Conservation (phyloP, 2,888 invertebrate genomes). For the Hermaeophaga mercurialis region DNA sequence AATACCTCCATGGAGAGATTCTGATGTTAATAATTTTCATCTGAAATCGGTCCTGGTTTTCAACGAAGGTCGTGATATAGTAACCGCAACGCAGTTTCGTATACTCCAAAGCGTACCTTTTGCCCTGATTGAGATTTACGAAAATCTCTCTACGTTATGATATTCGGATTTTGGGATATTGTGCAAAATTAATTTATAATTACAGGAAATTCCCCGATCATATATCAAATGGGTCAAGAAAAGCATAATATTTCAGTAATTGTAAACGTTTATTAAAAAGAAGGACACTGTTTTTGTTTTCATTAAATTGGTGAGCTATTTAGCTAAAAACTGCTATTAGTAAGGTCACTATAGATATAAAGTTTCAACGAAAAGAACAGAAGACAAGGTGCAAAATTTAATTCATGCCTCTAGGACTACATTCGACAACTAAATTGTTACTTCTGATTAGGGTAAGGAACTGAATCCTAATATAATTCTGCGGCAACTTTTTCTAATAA, state of each 20-base stretch:
- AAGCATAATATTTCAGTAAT: too few species aligned
- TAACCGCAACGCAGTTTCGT: conserved; percentile 52
- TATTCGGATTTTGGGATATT: neutral
- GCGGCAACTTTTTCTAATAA: conserved; percentile 35
- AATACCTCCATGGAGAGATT: too few species aligned
- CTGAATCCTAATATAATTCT: conserved; percentile 32
- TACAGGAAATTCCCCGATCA: neutral
- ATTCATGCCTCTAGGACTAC: conserved; percentile 10
- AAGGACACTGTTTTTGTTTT: too few species aligned
- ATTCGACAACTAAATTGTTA: conserved; percentile 29
- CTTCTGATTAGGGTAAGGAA: conserved; percentile 31
- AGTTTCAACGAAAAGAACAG: too few species aligned
- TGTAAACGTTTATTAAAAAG: too few species aligned
- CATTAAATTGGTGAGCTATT: too few species aligned
- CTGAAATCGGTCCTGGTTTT: neutral
- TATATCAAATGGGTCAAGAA: neutral
- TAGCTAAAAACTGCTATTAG: too few species aligned
- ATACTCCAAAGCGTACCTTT: conserved; percentile 27
- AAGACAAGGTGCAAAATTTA: neutral
- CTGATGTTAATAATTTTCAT: too few species aligned
- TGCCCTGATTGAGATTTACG: conserved; percentile 1
- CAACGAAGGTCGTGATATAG: conserved; percentile 42
- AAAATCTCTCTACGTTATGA: conserved; percentile 3
- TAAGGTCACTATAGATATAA: too few species aligned
- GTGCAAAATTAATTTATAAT: neutral